Evolutionary conservation across 2,888 invertebrate species (phyloP), one percentile per base, ranked within the genome.

Genomic region (Dorcus hopei): DNA sequence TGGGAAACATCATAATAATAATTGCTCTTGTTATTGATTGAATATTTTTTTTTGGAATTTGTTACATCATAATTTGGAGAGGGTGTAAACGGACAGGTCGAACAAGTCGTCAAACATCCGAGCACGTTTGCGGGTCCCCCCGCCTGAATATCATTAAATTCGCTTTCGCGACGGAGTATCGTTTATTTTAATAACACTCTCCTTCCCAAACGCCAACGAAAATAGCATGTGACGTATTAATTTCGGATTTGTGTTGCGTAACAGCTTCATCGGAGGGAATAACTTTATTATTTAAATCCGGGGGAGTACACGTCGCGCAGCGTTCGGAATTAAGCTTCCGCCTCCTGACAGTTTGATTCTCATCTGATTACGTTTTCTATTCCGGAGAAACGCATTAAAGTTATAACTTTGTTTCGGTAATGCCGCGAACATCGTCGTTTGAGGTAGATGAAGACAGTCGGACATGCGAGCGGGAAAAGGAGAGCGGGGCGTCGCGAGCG

Each of bases 381-480:
- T 62, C 54, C 57, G 52, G 39, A 45, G 54, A 57, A 65, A 62
- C 61, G 66, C 62, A 65, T 68, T 64, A 67, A 69, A 70, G 66
- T 69, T 69, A 67, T 68, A 70, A 69, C 68, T 69, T 64, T 66
- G 68, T 68, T 70, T 67, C 62, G 63, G 68, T 66, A 66, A 67
- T 67, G 68, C 60, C 9, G 38, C 39, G 39, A 5, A 23, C n/a
- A n/a, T 23, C 50, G 33, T 63, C 26, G 26, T 33, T 9, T 11
- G 45, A 47, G 47, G 38, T 42, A 54, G 54, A 54, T 49, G 49
- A 33, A 49, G 23, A 47, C 54, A 49, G 49, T 49, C 23, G 54
- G 26, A 49, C 19, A 19, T 19, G 19, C 19, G 2, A 19, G 19
- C 19, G 43, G 42, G 49, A 49, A 49, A 54, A 49, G 33, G 49